Base-by-base conservation (phyloP, 2,888 invertebrate genomes). In the Drosophila anomelani region DNA sequence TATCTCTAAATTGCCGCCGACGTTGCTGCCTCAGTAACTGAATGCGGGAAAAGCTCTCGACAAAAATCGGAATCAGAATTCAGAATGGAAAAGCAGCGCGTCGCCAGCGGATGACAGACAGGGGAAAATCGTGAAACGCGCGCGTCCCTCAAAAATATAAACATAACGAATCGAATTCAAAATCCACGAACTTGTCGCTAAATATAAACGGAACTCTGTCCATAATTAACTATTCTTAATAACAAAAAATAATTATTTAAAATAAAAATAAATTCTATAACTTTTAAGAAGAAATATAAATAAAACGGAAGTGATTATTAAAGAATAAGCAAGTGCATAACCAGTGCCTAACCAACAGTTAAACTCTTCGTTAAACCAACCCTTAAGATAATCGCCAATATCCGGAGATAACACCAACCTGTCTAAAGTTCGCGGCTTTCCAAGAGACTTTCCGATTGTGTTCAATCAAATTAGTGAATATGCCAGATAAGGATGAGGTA, bases 31-130 rank as follows among this genome's bases (percentile, higher is more conserved):
- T 36, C 15, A 55, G 66, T 82, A 77, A 80, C 85, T 79, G 79
- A 77, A 63, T 29, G 63, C 53, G 47, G 58, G 80, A 80, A 87
- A 89, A 88, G 89, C 88, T 85, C 86, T 82, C 64, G 76, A 67
- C 56, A 77, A 78, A 75, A 75, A 71, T 59, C 39, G 38, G 64
- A 73, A 81, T 77, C 75, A 69, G 60, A 77, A 79, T 75, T 88
- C 81, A 88, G 88, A 88, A 83, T 76, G 80, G 79, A 82, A 88
- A 86, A 86, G 79, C 79, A 77, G 74, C 77, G 83, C 85, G 87
- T 54, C 63, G 76, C 75, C 64, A 78, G 76, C 86, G 80, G 81
- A 85, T 82, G 79, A 43, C 51, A 68, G 63, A 49, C 66, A 54
- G 61, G 43, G 63, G 63, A 76, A 61, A 58, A 63, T 54, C 58